Evolutionary conservation across 2,888 invertebrate genomes (phyloP).

Genomic region (Sylvicola cinctus): DNA sequence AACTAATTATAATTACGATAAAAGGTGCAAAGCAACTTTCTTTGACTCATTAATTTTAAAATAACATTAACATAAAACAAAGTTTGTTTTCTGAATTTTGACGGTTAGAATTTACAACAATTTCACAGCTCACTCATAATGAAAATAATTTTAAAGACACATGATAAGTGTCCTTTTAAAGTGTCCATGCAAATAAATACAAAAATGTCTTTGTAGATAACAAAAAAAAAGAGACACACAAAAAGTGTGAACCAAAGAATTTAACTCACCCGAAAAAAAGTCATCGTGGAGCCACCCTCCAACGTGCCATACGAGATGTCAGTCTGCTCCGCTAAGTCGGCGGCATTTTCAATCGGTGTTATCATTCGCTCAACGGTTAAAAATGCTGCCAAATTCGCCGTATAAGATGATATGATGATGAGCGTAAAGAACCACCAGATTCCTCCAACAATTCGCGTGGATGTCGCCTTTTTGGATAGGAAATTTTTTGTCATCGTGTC

Average conservation of each 20-base stretch:
- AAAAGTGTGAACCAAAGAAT: slow-evolving; percentile 1
- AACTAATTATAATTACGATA: no score
- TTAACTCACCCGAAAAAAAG: slow-evolving; percentile 71
- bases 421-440: slow-evolving; percentile 99
- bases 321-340: slow-evolving; percentile 85
- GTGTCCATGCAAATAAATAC: no score
- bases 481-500: no score
- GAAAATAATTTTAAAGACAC: slow-evolving; percentile 3
- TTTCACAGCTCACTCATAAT: no score
- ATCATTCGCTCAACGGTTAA: slow-evolving; percentile 93
- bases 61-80: no score
- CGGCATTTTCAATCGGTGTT: slow-evolving; percentile 86
- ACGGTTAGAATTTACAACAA: no score
- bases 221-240: background rate
- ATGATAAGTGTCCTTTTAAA: no score
- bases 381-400: slow-evolving; percentile 86
- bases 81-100: no score
- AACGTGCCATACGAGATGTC: slow-evolving; percentile 88
- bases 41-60: no score
- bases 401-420: slow-evolving; percentile 95
- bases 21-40: no score
- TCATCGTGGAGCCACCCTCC: slow-evolving; percentile 88
- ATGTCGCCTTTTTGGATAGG: slow-evolving; percentile 47
- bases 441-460: slow-evolving; percentile 86
- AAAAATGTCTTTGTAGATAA: no score